Conservation (phyloP, 2,888 invertebrate genomes). For the Tolmerus cingulatus region DNA sequence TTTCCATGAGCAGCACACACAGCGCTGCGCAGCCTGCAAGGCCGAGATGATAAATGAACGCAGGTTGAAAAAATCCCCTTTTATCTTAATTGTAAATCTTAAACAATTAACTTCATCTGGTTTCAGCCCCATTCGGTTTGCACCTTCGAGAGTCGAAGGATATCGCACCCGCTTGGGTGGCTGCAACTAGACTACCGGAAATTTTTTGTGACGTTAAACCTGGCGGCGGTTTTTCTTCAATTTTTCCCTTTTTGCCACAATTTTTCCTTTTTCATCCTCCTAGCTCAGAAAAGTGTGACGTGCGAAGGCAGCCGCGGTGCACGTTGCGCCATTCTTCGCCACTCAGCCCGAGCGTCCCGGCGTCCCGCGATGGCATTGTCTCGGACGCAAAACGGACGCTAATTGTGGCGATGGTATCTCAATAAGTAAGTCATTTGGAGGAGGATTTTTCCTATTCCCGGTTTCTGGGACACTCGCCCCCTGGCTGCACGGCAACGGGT, state of each 20-base stretch:
- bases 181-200: constrained; percentile 18
- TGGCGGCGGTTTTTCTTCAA: not conserved
- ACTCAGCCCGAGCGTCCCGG: not conserved
- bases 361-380: not conserved
- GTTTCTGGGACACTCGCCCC: constrained; percentile 2
- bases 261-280: not conserved
- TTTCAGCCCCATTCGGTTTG: not conserved
- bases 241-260: not conserved
- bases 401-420: constrained; percentile 29
- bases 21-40: not conserved
- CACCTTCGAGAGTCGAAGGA: constrained; percentile 12
- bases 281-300: constrained; percentile 20
- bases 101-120: constrained; percentile 31
- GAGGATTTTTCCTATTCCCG: constrained; percentile 19
- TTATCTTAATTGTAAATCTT: constrained; percentile 35
- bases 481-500: not conserved
- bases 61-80: not conserved
- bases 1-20: not conserved
- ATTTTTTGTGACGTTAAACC: constrained; percentile 14
- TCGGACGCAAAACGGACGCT: constrained; percentile 24
- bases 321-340: not conserved
- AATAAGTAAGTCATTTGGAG: constrained; percentile 18
- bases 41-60: constrained; percentile 24
- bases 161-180: not conserved
- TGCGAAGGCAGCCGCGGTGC: not conserved